Conservation (phyloP, 2,113 vertebrate species). For the Polypterus senegalus region DNA sequence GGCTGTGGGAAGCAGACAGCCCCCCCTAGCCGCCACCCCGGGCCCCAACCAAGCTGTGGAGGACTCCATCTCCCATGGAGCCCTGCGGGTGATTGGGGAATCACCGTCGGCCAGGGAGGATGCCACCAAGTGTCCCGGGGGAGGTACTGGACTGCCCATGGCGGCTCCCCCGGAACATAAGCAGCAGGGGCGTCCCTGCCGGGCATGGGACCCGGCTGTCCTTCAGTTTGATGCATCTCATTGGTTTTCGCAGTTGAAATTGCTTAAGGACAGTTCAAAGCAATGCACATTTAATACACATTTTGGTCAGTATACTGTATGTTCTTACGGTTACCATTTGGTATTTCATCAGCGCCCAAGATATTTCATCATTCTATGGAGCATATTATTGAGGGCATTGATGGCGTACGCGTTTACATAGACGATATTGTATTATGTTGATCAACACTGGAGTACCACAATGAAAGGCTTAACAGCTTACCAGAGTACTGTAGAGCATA, state of each 20-base stretch:
- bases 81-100: too few species aligned
- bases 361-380: constrained; percentile 6
- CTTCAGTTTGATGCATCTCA: not conserved
- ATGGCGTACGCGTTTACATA: constrained; percentile 1
- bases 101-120: too few species aligned
- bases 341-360: constrained; percentile 1
- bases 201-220: too few species aligned
- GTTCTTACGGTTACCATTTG: constrained; percentile 9
- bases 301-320: constrained; percentile 3
- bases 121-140: too few species aligned
- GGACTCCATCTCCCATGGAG: too few species aligned
- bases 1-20: too few species aligned
- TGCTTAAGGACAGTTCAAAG: constrained; percentile 3
- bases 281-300: constrained; percentile 10
- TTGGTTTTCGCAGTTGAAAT: not conserved
- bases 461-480: constrained; percentile 3
- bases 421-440: constrained; percentile 5
- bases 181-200: too few species aligned
- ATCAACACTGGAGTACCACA: not conserved
- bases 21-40: too few species aligned
- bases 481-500: not conserved
- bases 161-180: too few species aligned
- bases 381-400: constrained; percentile 5
- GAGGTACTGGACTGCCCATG: too few species aligned
- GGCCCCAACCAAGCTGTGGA: too few species aligned